Evolutionary conservation across 2,797 vertebrate genomes (phyloP), one percentile per base, ranked within the genome.

Genomic region (Passerculus sandwichensis): DNA sequence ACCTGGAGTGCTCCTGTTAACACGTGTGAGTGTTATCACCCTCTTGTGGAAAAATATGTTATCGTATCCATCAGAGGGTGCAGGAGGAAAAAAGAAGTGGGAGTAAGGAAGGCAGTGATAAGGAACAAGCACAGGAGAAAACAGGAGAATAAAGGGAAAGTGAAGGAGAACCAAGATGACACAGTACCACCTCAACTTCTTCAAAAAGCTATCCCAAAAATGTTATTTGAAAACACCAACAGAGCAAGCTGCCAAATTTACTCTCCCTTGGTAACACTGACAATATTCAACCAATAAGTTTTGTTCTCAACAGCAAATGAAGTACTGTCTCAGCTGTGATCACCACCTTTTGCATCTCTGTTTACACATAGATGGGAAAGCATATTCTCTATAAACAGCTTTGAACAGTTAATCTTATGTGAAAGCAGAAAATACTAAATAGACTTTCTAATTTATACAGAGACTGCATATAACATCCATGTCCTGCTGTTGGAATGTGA

Each of bases 11-110:
- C 62, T 73, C 20, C 0, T 75, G 88, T 72, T 69, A 2, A 72
- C 54, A 51, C 15, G 6, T 57, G 27, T 16, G 48, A 97, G 51
- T 85, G 94, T 95, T 91, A 91, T 82, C 95, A 93, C 92, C 87
- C 96, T 94, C 93, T 95, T 93, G 94, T 94, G 94, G 95, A 92
- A 96, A 88, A 94, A 26, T 18, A 57, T 7, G 29, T 50, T 81
- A 95, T n/a, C 45, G 15, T 93, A 76, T 48, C 59, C 1, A 1
- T 80, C 75, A 84, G 54, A 67, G 22, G n/a, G 30, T 65, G 30
- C 0, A 50, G 62, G 51, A 89, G 50, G 61, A 51, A 77, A 53
- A 53, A 2, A 71, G 22, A 40, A 64, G 61, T 42, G 15, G 38
- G 45, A 92, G 53, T 22, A 53, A 64, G 13, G 23, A 48, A 84